Evolutionary conservation across 2,888 invertebrate genomes (phyloP), one percentile per base, ranked within the genome.

Genomic region (Eupithecia exiguata): DNA sequence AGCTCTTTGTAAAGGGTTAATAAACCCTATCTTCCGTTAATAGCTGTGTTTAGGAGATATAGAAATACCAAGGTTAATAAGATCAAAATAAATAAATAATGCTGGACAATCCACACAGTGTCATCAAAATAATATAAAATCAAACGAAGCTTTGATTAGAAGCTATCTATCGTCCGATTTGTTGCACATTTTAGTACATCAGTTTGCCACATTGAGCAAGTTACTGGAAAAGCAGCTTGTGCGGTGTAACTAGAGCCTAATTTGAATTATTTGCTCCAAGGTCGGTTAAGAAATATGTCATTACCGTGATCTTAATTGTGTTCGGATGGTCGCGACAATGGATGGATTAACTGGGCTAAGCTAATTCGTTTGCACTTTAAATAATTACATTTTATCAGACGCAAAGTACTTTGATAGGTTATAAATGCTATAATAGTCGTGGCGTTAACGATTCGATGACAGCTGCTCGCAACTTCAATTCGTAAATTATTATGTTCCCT

Each of bases 291-390:
- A 83, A 81, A 83, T 83, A 80, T 83, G 82, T 84, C 83, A 84
- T 83, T 84, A 83, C 77, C 80, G 74, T 75, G 80, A 77, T 81
- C 79, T 87, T 88, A 89, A 89, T 89, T 89, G 84, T 84, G 79
- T 78, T 79, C 80, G 80, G 85, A 84, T 84, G 81, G 84, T 85
- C 82, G 81, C 68, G 62, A 68, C 71, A 82, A 83, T 69, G 68
- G 38, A 66, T 18, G 66, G 49, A 72, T 69, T 68, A 75, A 71
- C 21, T 75, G 49, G 80, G 74, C 73, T 76, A 76, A 76, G 75
- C 49, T 72, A 77, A 77, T 77, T 62, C 66, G 25, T 43, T 25
- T 40, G 40, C 66, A 66, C 66, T 66, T 65, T 21, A 65, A 38
- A 40, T 43, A 66, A 40, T 43, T 25, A 43, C n/a, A 30, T 46